Evolutionary conservation across 2,797 vertebrate species (phyloP).

Genomic region (Microchirus variegatus): DNA sequence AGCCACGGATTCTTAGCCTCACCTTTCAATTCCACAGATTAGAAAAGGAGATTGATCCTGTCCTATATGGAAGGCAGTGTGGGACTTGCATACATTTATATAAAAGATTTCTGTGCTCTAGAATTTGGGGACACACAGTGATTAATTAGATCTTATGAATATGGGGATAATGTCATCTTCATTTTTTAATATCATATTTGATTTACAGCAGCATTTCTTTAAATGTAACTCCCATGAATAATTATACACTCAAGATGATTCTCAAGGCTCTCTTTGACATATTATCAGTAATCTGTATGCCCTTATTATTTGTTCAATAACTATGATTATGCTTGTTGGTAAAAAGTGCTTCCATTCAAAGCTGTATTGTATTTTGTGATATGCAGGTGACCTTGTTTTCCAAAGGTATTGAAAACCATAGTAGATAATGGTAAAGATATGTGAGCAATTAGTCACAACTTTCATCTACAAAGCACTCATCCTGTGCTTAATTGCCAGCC

Average conservation of each 20-base stretch:
- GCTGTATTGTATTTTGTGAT: slow-evolving; percentile 14
- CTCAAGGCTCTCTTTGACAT: background rate
- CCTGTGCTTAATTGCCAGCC: slow-evolving; percentile 22
- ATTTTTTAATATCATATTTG: slow-evolving; percentile 13
- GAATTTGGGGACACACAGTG: background rate
- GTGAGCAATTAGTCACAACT: background rate
- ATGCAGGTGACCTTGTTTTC: slow-evolving; percentile 34
- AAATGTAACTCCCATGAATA: slow-evolving; percentile 9
- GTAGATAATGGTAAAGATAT: no score
- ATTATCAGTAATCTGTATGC: background rate
- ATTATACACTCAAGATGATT: background rate
- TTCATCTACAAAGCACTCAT: slow-evolving; percentile 21
- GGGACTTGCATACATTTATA: slow-evolving; percentile 9
- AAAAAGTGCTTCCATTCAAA: slow-evolving; percentile 19
- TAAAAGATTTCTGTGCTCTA: no score
- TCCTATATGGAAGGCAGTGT: slow-evolving; percentile 14
- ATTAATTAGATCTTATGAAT: slow-evolving; percentile 21
- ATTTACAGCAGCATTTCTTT: slow-evolving; percentile 8
- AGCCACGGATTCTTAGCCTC: slow-evolving; percentile 34
- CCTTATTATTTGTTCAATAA: no score
- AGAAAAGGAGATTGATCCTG: slow-evolving; percentile 54
- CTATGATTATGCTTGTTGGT: background rate
- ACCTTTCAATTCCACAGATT: slow-evolving; percentile 45
- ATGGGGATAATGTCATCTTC: slow-evolving; percentile 16
- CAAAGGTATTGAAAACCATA: no score